Evolutionary conservation across 2,113 vertebrate species (phyloP).

Genomic region (Oncorhynchus gorbuscha): DNA sequence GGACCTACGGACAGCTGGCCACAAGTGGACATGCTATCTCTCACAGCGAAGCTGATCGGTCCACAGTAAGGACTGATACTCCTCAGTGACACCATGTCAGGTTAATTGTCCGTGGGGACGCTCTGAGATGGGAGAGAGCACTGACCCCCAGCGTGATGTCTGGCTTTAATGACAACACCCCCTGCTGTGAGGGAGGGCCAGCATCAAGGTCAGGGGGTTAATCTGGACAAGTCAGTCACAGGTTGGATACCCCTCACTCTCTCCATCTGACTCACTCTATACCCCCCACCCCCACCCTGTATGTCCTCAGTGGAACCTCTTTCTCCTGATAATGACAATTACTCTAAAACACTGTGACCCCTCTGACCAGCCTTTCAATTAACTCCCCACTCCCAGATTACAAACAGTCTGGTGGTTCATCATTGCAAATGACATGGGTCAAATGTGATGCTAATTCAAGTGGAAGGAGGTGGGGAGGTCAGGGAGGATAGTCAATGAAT

Average conservation of each 20-base stretch:
- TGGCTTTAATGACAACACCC: slow-evolving; percentile 19
- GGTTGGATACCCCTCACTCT: background rate
- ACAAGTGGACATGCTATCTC: background rate
- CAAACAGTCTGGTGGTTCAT: background rate
- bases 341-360: slow-evolving; percentile 1
- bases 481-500: background rate
- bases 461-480: background rate
- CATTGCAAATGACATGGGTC: background rate
- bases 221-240: slow-evolving; percentile 18
- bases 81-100: slow-evolving; percentile 10
- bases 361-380: slow-evolving; percentile 5
- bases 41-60: background rate
- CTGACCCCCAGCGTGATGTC: slow-evolving; percentile 17
- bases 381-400: background rate
- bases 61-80: background rate
- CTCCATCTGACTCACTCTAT: slow-evolving; percentile 5
- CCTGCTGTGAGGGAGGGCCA: slow-evolving; percentile 13
- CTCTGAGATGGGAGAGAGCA: slow-evolving; percentile 6
- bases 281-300: background rate
- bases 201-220: slow-evolving; percentile 18
- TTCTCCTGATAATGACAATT: slow-evolving; percentile 6
- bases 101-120: slow-evolving; percentile 6
- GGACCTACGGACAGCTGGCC: background rate
- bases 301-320: background rate
- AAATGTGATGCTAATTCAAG: background rate